Evolutionary conservation across 2,888 invertebrate genomes (phyloP).

Genomic region (Eupelmus urozonus): DNA sequence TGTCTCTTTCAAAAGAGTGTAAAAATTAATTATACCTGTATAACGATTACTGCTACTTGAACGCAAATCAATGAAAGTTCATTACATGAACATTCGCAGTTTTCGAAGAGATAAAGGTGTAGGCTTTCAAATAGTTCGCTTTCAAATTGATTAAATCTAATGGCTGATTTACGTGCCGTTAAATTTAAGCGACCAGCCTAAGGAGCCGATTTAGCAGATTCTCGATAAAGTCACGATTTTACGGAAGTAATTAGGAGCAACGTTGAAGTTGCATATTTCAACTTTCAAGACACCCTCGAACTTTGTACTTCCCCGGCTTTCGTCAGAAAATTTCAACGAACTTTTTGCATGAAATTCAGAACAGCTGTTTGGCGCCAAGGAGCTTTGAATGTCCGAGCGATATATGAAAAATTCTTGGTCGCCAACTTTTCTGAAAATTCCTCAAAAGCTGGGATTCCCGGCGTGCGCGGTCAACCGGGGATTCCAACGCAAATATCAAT

Average conservation of each 20-base stretch:
- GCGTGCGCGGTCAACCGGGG: background rate
- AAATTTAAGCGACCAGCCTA: background rate
- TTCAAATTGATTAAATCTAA: background rate
- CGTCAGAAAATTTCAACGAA: background rate
- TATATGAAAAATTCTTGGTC: background rate
- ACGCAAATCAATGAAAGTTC: background rate
- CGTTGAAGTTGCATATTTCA: too few species aligned
- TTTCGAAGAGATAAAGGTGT: background rate
- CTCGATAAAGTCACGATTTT: background rate
- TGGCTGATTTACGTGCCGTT: background rate
- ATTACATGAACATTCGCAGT: background rate
- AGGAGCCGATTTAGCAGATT: background rate
- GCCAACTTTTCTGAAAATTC: background rate
- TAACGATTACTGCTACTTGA: too few species aligned
- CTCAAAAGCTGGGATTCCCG: slow-evolving; percentile 19
- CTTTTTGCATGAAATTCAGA: slow-evolving; percentile 3
- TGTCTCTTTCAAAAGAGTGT: too few species aligned
- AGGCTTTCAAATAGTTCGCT: background rate
- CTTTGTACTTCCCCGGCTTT: too few species aligned
- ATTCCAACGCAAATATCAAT: background rate
- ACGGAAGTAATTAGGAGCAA: too few species aligned
- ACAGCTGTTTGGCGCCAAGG: background rate
- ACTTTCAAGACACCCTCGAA: too few species aligned
- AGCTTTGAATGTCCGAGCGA: background rate
- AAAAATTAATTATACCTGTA: too few species aligned